A percentile compares a stretch with the other conserved stretches of the same genome.
phyloP scores from a whole-genome alignment of 2,888 invertebrate genomes.

The Micoletzkya japonica region DNA sequence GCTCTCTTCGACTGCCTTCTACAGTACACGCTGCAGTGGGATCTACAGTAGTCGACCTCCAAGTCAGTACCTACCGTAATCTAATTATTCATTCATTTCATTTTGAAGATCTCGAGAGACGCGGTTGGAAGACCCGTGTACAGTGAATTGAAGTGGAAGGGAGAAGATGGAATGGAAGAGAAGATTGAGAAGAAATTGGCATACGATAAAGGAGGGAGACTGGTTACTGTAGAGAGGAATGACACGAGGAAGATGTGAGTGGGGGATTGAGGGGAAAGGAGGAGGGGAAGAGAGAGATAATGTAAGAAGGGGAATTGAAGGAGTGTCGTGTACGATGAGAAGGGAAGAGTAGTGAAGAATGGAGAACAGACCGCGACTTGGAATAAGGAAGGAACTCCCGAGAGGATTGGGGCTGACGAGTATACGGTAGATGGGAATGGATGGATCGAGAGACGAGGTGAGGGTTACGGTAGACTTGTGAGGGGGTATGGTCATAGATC shows the following conservation, averaged over 20 bases:
- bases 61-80: background rate
- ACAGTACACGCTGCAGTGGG: background rate
- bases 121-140: conserved; percentile 32
- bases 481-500: no score
- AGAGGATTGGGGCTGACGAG: conserved; percentile 31
- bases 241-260: conserved; percentile 1
- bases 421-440: conserved; percentile 34
- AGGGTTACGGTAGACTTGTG: no score
- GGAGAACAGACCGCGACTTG: conserved; percentile 26
- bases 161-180: conserved; percentile 22
- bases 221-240: background rate
- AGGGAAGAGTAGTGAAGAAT: conserved; percentile 40
- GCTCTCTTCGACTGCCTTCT: background rate
- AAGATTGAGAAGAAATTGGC: conserved; percentile 10
- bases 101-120: conserved; percentile 32
- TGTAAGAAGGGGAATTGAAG: background rate
- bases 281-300: conserved; percentile 4
- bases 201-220: conserved; percentile 22
- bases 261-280: conserved; percentile 23
- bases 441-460: conserved; percentile 32
- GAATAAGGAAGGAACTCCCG: conserved; percentile 37
- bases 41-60: background rate
- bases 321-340: background rate
- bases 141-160: conserved; percentile 28
- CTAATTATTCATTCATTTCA: background rate